Evolutionary conservation across 2,888 invertebrate genomes (phyloP), one percentile per base, ranked within the genome.

Genomic region (Leptopilina syphax): DNA sequence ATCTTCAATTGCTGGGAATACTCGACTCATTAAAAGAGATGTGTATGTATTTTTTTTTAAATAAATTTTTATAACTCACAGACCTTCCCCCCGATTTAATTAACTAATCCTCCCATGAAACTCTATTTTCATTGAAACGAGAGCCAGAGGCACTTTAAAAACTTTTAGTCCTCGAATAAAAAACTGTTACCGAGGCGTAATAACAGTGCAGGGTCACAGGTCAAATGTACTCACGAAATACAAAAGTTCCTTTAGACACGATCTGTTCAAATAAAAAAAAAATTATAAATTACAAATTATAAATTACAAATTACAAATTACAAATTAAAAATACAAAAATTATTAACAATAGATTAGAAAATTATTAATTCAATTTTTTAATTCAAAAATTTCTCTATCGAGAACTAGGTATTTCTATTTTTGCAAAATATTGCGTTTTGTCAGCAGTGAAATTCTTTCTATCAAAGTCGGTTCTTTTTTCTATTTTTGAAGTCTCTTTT

Each of bases 141-240:
- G 10, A 73, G 57, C 34, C 57, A 73, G 41, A 13, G 13, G 57
- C 54, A 54, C 57, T 73, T 73, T 34, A 41, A 73, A 18, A 57
- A 54, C 54, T 54, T 41, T 10, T 10, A 27, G 34, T 73, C 57
- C 57, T n/a, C n/a, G 34, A 73, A 9, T 73, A 57, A 73, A 50
- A 73, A 73, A 57, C 41, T 41, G 57, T 73, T 34, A 57, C 34
- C 34, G 27, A 57, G n/a, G n/a, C n/a, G 34, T 57, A 73, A 73
- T 34, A 54, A 73, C 34, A n/a, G 47, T 24, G 12, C 24, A 10
- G 50, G 6, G 73, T 73, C 73, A 57, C n/a, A 57, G 57, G 57
- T 57, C 57, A 73, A 57, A 73, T 73, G 73, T 57, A 57, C 34
- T 73, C n/a, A 57, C 57, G 12, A 73, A 73, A n/a, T 70, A 12